Conservation (phyloP, 2,888 invertebrate genomes). For the Boloria selene region DNA sequence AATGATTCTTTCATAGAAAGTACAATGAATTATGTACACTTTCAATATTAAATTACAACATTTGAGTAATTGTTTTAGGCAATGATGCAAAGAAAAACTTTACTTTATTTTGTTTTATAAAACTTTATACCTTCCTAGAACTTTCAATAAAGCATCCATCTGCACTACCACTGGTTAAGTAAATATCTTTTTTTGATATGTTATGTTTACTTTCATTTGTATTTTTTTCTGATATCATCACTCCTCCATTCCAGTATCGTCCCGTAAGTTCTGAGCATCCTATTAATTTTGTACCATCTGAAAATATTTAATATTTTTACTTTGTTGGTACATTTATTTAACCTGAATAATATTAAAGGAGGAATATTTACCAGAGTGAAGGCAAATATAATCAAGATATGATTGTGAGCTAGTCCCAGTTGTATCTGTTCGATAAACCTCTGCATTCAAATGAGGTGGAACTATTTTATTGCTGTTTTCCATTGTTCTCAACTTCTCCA, state of each 20-base stretch:
- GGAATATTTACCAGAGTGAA: constrained; percentile 58
- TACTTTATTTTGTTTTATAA: not conserved
- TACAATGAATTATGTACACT: no score
- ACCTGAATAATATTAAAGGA: not conserved
- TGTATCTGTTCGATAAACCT: constrained; percentile 70
- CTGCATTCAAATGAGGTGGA: constrained; percentile 76
- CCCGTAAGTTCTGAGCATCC: constrained; percentile 77
- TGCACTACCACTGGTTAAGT: constrained; percentile 63
- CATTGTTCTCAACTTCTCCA: constrained; percentile 46
- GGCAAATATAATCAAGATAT: constrained; percentile 66
- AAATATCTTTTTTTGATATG: constrained; percentile 56
- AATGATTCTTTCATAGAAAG: no score
- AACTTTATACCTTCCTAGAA: constrained; percentile 58
- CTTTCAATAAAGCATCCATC: constrained; percentile 71
- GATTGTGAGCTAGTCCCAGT: constrained; percentile 61
- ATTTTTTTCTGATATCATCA: constrained; percentile 57
- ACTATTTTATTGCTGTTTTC: constrained; percentile 65
- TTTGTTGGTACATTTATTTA: not conserved
- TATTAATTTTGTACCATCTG: constrained; percentile 70
- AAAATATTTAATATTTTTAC: constrained; percentile 19
- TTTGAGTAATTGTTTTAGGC: no score
- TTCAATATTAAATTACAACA: no score
- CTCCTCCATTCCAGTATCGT: constrained; percentile 75
- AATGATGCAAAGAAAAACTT: no score
- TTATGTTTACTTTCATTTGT: constrained; percentile 49